Conservation (phyloP, 2,888 invertebrate genomes). For the Baronia brevicornis region DNA sequence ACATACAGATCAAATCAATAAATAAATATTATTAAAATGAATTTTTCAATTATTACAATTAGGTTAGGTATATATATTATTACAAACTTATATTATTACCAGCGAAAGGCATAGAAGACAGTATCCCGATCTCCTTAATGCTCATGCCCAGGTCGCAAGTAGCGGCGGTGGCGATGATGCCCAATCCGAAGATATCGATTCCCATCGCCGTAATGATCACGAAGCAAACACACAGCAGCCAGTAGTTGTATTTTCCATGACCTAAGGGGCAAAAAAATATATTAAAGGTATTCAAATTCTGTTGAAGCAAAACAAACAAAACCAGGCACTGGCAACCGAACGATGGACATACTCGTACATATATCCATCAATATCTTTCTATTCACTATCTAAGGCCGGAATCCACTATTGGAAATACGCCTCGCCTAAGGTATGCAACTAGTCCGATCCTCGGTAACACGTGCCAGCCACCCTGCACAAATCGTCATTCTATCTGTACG, state of each 20-base stretch:
- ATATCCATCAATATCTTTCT: too few species aligned
- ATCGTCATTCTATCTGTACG: too few species aligned
- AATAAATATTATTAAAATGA: too few species aligned
- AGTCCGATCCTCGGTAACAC: too few species aligned
- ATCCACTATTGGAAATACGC: too few species aligned
- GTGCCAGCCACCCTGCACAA: too few species aligned
- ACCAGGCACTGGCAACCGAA: too few species aligned
- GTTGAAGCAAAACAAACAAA: conserved; percentile 3
- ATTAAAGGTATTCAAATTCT: neutral
- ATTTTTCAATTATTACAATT: neutral
- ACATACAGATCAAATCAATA: too few species aligned
- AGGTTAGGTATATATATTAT: conserved; percentile 4
- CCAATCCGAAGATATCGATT: conserved; percentile 70
- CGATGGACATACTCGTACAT: too few species aligned
- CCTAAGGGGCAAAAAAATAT: conserved; percentile 33
- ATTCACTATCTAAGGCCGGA: too few species aligned
- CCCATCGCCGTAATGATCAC: conserved; percentile 69
- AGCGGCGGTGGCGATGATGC: conserved; percentile 72
- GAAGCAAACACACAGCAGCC: conserved; percentile 63
- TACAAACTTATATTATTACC: conserved; percentile 33
- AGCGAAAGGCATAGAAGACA: conserved; percentile 73
- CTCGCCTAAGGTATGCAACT: too few species aligned
- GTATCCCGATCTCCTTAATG: conserved; percentile 61
- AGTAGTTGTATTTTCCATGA: conserved; percentile 69
- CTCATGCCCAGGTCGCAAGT: conserved; percentile 68